Conservation (phyloP, 1,140 invertebrate genomes). For the Harpegnathos saltator region DNA sequence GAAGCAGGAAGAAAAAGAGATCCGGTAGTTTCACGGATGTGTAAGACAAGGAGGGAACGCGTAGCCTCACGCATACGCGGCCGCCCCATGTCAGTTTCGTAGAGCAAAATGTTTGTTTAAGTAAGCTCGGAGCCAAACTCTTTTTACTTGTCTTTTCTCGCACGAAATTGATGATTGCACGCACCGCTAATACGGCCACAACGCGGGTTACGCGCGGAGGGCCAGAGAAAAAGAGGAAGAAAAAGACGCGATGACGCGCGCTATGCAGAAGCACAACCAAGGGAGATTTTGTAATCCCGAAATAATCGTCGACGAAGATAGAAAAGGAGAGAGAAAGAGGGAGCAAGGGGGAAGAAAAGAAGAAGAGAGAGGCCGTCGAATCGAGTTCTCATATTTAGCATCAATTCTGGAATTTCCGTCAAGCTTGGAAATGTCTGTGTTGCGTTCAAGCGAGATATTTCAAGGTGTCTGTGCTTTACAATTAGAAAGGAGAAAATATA, state of each 20-base stretch:
- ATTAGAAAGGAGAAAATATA: too few species aligned
- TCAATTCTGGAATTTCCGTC: background rate
- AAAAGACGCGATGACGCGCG: constrained; percentile 32
- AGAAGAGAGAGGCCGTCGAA: too few species aligned
- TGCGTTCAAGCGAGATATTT: too few species aligned
- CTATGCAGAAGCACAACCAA: background rate
- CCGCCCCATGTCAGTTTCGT: constrained; percentile 75
- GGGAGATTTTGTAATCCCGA: constrained; percentile 34
- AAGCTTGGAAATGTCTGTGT: background rate
- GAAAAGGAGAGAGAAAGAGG: background rate
- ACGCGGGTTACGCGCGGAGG: constrained; percentile 69
- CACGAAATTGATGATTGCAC: constrained; percentile 77
- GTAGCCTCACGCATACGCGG: constrained; percentile 40
- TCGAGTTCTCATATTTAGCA: background rate
- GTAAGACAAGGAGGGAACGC: constrained; percentile 60
- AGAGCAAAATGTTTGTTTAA: constrained; percentile 79
- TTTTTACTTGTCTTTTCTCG: constrained; percentile 66
- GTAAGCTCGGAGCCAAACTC: constrained; percentile 76
- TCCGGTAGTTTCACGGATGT: constrained; percentile 3
- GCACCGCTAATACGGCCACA: constrained; percentile 78
- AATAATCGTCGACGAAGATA: constrained; percentile 37
- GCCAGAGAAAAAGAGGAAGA: background rate
- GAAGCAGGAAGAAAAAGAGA: constrained; percentile 49
- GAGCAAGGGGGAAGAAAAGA: too few species aligned
- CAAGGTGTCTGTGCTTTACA: too few species aligned